Evolutionary conservation across 2,888 invertebrate species (phyloP), one percentile per base, ranked within the genome.

Genomic region (Diplolepis rosae): DNA sequence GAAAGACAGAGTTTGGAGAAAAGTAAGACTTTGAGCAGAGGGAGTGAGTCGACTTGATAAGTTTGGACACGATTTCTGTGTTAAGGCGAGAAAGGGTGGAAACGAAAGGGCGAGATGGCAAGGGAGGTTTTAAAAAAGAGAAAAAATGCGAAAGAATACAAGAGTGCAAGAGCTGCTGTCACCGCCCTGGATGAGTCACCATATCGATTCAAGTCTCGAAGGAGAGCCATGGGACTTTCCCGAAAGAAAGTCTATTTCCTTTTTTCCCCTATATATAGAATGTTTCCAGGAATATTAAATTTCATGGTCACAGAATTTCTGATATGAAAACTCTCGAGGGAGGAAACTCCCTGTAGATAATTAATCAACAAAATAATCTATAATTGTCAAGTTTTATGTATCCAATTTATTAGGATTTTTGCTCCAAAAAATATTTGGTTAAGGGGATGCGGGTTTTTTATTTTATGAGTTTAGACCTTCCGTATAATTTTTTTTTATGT

Each of bases 101-200:
- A 54, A 30, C 27, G 67, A 35, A 45, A 52, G 69, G 27, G 66
- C 30, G 52, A 65, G 70, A 51, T 28, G 69, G 56, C 42, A 65
- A 52, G 65, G 48, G 35, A 74, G 48, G 61, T 65, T 48, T 71
- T 66, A 71, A 56, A 70, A 72, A 71, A 72, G 56, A 54, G 73
- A 77, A 79, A 78, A 79, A 77, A 78, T 61, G 65, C 45, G 71
- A 72, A 71, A 77, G 72, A 75, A 51, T 61, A 68, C 66, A 61
- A 71, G 74, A 71, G 71, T 70, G 70, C 72, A 73, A 69, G 68
- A 45, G 42, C 28, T 68, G 79, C 81, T 84, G 84, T 84, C 84
- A 84, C 81, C 84, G 83, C 80, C 84, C 84, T 82, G 83, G 83
- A 87, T 87, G 88, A 87, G 85, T 87, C 88, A 87, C 79, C 85